These are phyloP conservation scores for Halocynthia aurantium DNA, from an alignment of 23 tunicate genomes.

Conservation along the genomic window DNA sequence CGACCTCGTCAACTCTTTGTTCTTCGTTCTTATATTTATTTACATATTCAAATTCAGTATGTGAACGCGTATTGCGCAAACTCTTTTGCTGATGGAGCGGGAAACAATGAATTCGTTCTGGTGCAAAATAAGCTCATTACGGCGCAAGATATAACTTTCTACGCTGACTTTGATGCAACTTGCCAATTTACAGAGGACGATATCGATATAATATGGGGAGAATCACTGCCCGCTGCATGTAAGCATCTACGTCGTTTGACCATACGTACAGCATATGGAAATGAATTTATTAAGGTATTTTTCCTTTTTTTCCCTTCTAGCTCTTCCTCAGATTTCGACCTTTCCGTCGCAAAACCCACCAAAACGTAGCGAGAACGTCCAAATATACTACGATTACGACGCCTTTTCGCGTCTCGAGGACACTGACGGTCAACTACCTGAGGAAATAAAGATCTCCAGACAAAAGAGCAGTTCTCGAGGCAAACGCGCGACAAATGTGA, in stretches of 20 bases:
- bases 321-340: conserved; percentile 25
- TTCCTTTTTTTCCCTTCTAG: neutral
- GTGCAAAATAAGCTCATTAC: conserved; percentile 40
- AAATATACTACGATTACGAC: conserved; percentile 13
- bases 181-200: conserved; percentile 55
- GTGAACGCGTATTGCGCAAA: conserved; percentile 75
- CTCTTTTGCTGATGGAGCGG: conserved; percentile 41
- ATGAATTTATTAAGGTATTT: too few relatives aligned
- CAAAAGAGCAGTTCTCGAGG: too few relatives aligned
- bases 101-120: conserved; percentile 47
- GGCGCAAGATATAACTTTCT: conserved; percentile 34
- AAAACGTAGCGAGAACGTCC: neutral
- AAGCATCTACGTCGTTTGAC: neutral
- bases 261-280: too few relatives aligned
- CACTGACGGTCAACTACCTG: conserved; percentile 16
- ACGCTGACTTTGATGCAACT: conserved; percentile 39
- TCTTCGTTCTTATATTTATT: too few relatives aligned
- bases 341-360: conserved; percentile 6
- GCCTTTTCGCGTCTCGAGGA: conserved; percentile 1
- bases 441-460: neutral
- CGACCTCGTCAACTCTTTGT: too few relatives aligned
- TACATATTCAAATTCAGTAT: conserved; percentile 23
- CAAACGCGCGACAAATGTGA: too few relatives aligned
- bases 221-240: conserved; percentile 72
- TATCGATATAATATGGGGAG: conserved; percentile 64